phyloP scores from a whole-genome alignment of 2,888 invertebrate species.

The Drosophila niveifrons region DNA sequence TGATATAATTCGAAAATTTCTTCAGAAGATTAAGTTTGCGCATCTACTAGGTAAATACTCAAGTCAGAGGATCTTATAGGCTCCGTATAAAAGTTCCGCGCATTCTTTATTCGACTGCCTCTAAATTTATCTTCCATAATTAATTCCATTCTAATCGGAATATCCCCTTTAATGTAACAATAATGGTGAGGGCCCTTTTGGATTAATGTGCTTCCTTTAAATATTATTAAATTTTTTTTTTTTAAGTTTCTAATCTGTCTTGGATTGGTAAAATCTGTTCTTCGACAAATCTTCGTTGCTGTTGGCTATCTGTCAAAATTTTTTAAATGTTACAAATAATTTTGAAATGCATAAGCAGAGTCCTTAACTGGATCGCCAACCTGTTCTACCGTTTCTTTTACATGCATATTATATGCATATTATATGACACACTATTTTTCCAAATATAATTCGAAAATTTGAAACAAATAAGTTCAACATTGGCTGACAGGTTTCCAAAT shows the following conservation, averaged over 20 bases:
- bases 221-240: too few relatives aligned
- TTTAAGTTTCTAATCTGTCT: not conserved
- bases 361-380: constrained; percentile 4
- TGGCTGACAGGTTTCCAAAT: not conserved
- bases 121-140: constrained; percentile 5
- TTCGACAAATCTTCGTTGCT: not conserved
- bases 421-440: not conserved
- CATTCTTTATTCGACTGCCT: not conserved
- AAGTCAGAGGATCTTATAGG: not conserved
- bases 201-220: too few relatives aligned
- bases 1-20: not conserved
- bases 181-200: too few relatives aligned
- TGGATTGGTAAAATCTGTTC: not conserved
- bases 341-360: constrained; percentile 3
- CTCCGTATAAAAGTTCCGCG: not conserved
- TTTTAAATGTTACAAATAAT: constrained; percentile 3
- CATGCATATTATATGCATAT: not conserved
- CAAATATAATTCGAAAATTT: not conserved
- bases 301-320: not conserved
- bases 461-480: not conserved
- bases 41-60: constrained; percentile 2
- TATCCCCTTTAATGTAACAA: not conserved
- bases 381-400: constrained; percentile 2
- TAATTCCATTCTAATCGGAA: not conserved
- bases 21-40: not conserved